Base-by-base conservation (phyloP, 1,140 invertebrate species). In the Aphelenchoides avenae region DNA sequence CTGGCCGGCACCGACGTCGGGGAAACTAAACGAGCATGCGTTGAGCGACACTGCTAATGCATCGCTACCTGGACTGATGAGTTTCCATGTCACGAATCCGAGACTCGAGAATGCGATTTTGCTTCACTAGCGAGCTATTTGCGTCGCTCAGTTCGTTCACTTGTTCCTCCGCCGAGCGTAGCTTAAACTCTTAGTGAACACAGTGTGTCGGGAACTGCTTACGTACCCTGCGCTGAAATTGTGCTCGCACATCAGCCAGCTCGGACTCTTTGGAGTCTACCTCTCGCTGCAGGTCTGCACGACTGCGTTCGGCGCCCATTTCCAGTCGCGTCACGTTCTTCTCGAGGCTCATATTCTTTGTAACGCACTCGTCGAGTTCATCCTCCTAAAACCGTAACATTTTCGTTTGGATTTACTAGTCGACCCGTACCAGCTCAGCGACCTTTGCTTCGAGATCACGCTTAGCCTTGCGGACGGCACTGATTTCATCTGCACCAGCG, bases 271-370 rank as follows among this genome's bases (percentile, higher is more conserved):
- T 53, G n/a, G 20, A 18, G 22, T 59, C 54, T 13, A 46, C 26
- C 33, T 57, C 54, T 13, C 54, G 53, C 36, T 57, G 49, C 11
- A 27, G 27, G n/a, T 57, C 54, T n/a, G 22, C 29, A 13, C 27
- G 27, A 15, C 27, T 15, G 27, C 41, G 49, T n/a, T 53, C 49
- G 11, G 37, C 51, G 0, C 18, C 15, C 54, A 55, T 54, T 55
- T 57, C 54, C 24, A 57, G 51, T 27, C 54, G 53, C 7, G 46
- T 57, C 29, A 55, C 36, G 30, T 54, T 56, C 36, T 57, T 34
- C 13, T 53, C 27, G 15, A 57, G 39, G 6, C 29, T 9, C 18
- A 53, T 44, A 7, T 55, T 57, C 24, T 55, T 13, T 2, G 30
- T 18, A 5, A 44, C n/a, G 24, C 24, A 37, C 15, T 57, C 54